phyloP scores from a whole-genome alignment of 2,888 invertebrate species.

The Lycophotia porphyrea region DNA sequence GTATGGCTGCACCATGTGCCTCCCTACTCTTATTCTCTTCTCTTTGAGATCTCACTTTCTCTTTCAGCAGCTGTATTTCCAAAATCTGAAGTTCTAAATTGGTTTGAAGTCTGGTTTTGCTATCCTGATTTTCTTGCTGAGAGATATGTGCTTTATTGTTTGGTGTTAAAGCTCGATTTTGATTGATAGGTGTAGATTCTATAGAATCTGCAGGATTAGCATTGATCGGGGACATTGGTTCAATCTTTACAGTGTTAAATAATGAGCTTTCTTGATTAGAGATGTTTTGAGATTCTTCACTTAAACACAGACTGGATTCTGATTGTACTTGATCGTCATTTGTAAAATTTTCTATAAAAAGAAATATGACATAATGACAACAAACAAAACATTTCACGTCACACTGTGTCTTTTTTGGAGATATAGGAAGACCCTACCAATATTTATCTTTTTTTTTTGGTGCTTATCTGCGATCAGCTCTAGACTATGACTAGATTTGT shows the following conservation, averaged over 20 bases:
- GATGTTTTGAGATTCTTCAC: constrained; percentile 36
- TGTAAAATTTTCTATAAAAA: constrained; percentile 24
- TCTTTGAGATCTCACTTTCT: constrained; percentile 34
- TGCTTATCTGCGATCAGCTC: too few relatives aligned
- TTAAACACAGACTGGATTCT: constrained; percentile 20
- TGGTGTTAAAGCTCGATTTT: background rate
- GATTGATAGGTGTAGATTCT: background rate
- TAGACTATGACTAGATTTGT: too few relatives aligned
- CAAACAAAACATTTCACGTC: background rate
- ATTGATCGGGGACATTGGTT: constrained; percentile 29
- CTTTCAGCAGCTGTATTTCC: constrained; percentile 39
- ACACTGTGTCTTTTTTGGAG: background rate
- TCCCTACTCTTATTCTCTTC: constrained; percentile 27
- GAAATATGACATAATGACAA: background rate
- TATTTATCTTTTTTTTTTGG: too few relatives aligned
- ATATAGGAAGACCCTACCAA: background rate
- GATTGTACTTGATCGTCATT: background rate
- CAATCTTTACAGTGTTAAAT: constrained; percentile 29
- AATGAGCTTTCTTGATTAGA: constrained; percentile 5
- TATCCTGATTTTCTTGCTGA: background rate
- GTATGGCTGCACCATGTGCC: background rate
- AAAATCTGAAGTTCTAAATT: constrained; percentile 18
- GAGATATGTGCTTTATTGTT: background rate
- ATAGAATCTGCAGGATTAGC: background rate
- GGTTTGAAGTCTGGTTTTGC: background rate